Base-by-base conservation (phyloP, 2,797 vertebrate genomes). In the Petrocephalus sullivani region DNA sequence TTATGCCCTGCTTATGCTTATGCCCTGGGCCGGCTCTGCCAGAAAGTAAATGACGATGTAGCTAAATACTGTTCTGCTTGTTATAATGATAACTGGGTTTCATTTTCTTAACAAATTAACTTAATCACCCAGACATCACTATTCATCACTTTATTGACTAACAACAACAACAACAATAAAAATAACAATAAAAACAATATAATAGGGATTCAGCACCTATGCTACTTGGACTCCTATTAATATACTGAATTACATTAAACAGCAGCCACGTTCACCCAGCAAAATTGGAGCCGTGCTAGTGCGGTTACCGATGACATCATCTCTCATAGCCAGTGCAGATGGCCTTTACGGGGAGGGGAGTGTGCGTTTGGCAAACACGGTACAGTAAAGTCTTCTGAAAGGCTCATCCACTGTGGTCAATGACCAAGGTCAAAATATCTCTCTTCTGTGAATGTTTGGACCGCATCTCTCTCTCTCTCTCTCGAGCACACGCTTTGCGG, bases 371-470 rank as follows among this genome's bases (percentile, higher is more conserved):
- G 87, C 58, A 54, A 87, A 87, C 49, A 54, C 14, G 14, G 5
- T 87, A 64, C 41, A 33, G 87, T 49, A 90, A 92, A 6, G 57
- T 28, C 46, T 57, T 86, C 85, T 87, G 0, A 86, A 0, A 85
- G 85, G 88, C 88, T 67, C 54, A 57, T 88, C 90, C 90, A 85
- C 21, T 89, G 78, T 90, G 90, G 89, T 56, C 0, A 88, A 12
- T 84, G 9, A 86, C 67, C 91, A 91, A 91, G 19, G 28, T 90
- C 88, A 90, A 87, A 53, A 89, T 0, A 51, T 21, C 56, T 53
- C 28, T 46, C 71, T 83, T 51, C 53, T 67, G 88, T 61, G 89
- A 89, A 91, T 41, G 58, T 28, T 57, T 12, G 91, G 89, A 90
- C 33, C 6, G 2, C 37, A 3, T 16, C 14, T 7, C 75, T 21